These are phyloP conservation scores for Columba livia DNA, from an alignment of 2,113 vertebrate genomes.

Conservation along the genomic window DNA sequence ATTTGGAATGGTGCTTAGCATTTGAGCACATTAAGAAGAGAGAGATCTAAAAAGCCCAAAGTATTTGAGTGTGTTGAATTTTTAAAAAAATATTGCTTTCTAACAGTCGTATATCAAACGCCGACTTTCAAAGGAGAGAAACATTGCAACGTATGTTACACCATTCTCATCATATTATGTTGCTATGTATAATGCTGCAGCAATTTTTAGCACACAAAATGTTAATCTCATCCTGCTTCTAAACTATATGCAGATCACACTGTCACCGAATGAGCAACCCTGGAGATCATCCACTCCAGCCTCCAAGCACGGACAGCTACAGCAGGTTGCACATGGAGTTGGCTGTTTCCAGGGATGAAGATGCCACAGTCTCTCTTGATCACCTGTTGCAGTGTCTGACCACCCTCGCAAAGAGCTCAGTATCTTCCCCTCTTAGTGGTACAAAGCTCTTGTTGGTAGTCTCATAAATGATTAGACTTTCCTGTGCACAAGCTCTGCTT, in stretches of 20 bases:
- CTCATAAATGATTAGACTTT: background rate
- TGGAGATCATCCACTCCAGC: background rate
- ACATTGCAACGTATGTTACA: background rate
- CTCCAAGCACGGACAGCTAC: background rate
- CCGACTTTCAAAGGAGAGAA: background rate
- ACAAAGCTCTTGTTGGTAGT: background rate
- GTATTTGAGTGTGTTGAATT: background rate
- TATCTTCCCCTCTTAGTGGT: background rate
- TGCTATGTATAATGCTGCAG: background rate
- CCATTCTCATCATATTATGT: background rate
- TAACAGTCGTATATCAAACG: background rate
- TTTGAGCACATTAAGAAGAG: constrained; percentile 21
- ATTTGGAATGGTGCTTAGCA: constrained; percentile 58
- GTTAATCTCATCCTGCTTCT: background rate
- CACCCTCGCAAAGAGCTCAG: background rate
- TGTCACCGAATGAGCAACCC: background rate
- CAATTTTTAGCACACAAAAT: background rate
- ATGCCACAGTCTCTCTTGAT: background rate
- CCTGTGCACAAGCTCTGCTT: background rate
- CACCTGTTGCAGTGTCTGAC: background rate
- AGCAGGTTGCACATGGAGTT: background rate
- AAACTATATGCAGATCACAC: accelerated
- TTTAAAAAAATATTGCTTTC: background rate
- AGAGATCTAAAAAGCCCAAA: constrained; percentile 35
- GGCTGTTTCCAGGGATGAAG: background rate